A percentile compares a stretch with the other conserved stretches of the same genome.
These are phyloP conservation scores for Cephus rjabovi DNA, from an alignment of 2,888 invertebrate species.

Conservation along the genomic window DNA sequence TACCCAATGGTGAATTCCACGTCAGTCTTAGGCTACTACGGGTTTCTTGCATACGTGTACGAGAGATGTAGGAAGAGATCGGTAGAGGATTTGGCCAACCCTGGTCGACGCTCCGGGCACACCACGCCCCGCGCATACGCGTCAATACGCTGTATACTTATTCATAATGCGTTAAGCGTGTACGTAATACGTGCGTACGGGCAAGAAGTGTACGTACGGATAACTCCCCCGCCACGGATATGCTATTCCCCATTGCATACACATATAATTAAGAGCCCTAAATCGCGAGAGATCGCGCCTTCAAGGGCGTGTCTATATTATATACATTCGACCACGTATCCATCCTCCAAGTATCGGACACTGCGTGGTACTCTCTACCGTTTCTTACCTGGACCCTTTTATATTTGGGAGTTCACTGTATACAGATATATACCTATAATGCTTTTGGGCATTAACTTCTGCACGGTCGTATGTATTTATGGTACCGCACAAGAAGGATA, in stretches of 20 bases:
- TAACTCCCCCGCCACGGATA: constrained; percentile 50
- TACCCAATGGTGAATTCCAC: neutral
- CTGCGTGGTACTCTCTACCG: constrained; percentile 11
- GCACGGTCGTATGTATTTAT: neutral
- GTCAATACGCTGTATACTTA: constrained; percentile 54
- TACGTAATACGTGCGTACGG: constrained; percentile 28
- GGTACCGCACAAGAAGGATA: neutral
- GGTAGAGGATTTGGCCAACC: constrained; percentile 36
- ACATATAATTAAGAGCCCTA: constrained; percentile 63
- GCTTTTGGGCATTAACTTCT: neutral
- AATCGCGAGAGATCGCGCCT: constrained; percentile 60
- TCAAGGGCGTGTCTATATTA: constrained; percentile 45
- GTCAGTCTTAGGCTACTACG: neutral
- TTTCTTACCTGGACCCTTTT: neutral
- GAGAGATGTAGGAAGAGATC: constrained; percentile 11
- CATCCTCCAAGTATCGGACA: constrained; percentile 45
- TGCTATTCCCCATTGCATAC: constrained; percentile 49
- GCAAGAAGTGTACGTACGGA: constrained; percentile 10
- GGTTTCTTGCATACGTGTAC: neutral
- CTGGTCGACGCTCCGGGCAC: constrained; percentile 48
- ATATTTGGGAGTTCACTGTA: neutral
- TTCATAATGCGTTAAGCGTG: constrained; percentile 49
- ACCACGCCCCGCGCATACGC: constrained; percentile 53
- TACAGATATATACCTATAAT: neutral
- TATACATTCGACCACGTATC: constrained; percentile 41